Percentiles rank a stretch among this genome's conserved stretches.
These are phyloP conservation scores for Cyprinodon brontotheroides DNA, from an alignment of 2,113 vertebrate genomes.

Conservation along the genomic window DNA sequence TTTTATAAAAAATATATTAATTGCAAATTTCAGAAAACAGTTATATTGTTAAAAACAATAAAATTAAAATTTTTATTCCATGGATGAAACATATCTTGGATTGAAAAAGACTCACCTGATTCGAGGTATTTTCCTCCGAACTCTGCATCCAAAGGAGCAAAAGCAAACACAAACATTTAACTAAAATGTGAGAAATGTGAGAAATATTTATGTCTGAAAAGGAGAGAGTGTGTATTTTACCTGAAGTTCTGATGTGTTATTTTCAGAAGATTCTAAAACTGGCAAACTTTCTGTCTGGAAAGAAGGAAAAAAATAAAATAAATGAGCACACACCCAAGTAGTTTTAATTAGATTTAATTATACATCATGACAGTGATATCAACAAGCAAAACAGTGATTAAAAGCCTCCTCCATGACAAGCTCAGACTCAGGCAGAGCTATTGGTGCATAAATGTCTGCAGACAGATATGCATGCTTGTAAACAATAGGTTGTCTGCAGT, in stretches of 20 bases:
- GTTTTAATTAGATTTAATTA: conserved; percentile 67
- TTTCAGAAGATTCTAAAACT: conserved; percentile 64
- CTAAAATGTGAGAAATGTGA: not conserved
- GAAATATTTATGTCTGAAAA: not conserved
- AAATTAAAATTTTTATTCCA: not conserved
- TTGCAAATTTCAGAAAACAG: not conserved
- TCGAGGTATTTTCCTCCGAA: conserved; percentile 60
- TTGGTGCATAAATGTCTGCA: conserved; percentile 26
- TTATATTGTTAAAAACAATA: not conserved
- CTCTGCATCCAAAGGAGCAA: conserved; percentile 52
- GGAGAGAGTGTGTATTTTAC: conserved; percentile 29
- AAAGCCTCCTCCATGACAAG: conserved; percentile 22
- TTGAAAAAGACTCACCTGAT: conserved; percentile 36
- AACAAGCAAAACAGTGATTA: conserved; percentile 45
- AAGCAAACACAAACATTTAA: not conserved
- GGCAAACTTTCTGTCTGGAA: conserved; percentile 61
- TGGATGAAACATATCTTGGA: not conserved
- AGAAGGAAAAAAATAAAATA: conserved; percentile 15
- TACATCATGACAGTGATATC: conserved; percentile 7
- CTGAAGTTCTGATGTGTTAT: conserved; percentile 57
- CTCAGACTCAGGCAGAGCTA: conserved; percentile 12
- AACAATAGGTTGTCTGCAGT: conserved; percentile 38
- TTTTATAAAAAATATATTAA: not conserved
- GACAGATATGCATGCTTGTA: conserved; percentile 33
- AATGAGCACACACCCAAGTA: conserved; percentile 15